These are phyloP conservation scores for Carterocephalus palaemon DNA, from an alignment of 2,888 invertebrate genomes.

Conservation along the genomic window DNA sequence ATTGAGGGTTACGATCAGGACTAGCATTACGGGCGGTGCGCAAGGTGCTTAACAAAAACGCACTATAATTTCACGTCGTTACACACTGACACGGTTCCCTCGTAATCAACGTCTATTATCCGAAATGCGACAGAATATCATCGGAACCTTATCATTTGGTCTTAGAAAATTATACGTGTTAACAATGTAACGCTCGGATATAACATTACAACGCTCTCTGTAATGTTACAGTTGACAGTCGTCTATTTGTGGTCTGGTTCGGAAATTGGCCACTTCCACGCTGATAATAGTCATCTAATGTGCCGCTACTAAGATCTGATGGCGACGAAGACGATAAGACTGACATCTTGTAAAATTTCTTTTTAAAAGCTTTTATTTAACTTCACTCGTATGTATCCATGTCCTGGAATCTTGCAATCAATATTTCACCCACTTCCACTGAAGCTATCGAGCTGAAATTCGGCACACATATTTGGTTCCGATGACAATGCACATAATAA, in stretches of 20 bases:
- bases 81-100: conserved; percentile 46
- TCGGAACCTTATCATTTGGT: conserved; percentile 13
- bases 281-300: neutral
- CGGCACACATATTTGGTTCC: too few species aligned
- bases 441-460: too few species aligned
- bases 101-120: conserved; percentile 48
- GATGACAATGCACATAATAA: too few species aligned
- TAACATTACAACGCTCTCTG: conserved; percentile 9
- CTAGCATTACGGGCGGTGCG: conserved; percentile 1
- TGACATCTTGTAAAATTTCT: too few species aligned
- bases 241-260: neutral
- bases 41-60: conserved; percentile 35
- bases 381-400: too few species aligned
- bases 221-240: conserved; percentile 10
- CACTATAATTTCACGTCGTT: conserved; percentile 49
- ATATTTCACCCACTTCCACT: too few species aligned
- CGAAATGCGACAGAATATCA: conserved; percentile 22
- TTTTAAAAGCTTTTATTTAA: too few species aligned
- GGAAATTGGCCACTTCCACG: neutral
- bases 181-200: conserved; percentile 12
- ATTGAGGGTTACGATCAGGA: too few species aligned
- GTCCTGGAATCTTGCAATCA: too few species aligned
- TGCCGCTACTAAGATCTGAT: too few species aligned
- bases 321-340: too few species aligned
- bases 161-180: conserved; percentile 12